A percentile compares a stretch with the other conserved stretches of the same genome.
These are phyloP conservation scores for Pedicia rivosa DNA, from an alignment of 2,888 invertebrate genomes.

Conservation along the genomic window DNA sequence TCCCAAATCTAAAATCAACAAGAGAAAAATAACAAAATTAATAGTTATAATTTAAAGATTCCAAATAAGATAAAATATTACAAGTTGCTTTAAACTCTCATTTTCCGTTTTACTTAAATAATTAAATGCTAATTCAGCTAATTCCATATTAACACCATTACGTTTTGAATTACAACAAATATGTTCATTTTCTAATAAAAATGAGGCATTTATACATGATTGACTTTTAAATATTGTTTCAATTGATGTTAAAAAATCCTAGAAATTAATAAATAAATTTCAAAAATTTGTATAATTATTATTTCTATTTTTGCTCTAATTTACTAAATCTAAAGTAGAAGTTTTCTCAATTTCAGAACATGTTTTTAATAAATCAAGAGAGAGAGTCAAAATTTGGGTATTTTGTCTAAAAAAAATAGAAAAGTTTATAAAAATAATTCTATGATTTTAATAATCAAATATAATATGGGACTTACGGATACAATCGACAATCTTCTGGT, in stretches of 20 bases:
- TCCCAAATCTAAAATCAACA: constrained; percentile 46
- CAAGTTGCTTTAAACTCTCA: constrained; percentile 50
- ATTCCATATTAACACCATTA: constrained; percentile 60
- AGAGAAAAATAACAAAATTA: constrained; percentile 10
- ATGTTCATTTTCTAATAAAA: constrained; percentile 46
- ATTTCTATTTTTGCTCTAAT: background rate
- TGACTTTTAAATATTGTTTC: constrained; percentile 75
- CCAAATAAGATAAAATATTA: constrained; percentile 22
- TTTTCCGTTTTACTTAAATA: constrained; percentile 55
- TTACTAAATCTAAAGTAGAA: constrained; percentile 45
- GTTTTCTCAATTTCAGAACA: constrained; percentile 44
- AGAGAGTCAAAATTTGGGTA: constrained; percentile 49
- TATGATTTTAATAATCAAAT: background rate
- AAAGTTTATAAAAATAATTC: background rate
- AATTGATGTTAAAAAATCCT: constrained; percentile 41
- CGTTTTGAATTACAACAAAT: constrained; percentile 66
- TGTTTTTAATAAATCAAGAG: constrained; percentile 37
- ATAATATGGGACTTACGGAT: constrained; percentile 14
- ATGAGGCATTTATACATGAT: constrained; percentile 80
- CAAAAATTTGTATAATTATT: background rate
- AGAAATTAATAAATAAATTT: background rate
- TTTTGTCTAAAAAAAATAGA: constrained; percentile 18
- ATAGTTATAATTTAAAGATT: constrained; percentile 5
- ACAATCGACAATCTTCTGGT: constrained; percentile 47
- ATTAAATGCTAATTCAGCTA: constrained; percentile 50